phyloP scores from a whole-genome alignment of 2,797 vertebrate species.

The Mormyrops boulengeri region DNA sequence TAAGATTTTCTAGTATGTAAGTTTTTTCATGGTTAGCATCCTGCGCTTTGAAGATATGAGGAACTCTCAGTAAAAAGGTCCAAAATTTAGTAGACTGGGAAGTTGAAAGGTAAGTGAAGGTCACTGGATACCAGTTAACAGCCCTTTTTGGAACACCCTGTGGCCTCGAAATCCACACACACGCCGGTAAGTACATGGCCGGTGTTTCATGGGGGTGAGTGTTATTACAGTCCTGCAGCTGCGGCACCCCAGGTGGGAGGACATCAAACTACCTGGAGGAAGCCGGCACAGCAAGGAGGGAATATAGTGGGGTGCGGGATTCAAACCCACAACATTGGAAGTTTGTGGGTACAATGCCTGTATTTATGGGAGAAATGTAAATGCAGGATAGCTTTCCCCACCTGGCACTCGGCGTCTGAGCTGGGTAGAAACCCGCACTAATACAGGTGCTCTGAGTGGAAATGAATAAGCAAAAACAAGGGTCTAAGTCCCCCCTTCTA shows the following conservation, averaged over 20 bases:
- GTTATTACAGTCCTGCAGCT: not conserved
- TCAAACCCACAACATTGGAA: not conserved
- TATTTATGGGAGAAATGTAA: not conserved
- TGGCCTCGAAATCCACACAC: not conserved
- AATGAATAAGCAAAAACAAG: not conserved
- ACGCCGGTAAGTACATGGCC: not conserved
- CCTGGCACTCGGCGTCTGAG: not conserved
- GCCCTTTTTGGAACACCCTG: not conserved
- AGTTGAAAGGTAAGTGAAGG: not conserved
- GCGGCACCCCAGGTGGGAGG: not conserved
- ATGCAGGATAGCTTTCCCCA: not conserved
- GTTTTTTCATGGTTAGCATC: not conserved
- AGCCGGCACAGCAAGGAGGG: not conserved
- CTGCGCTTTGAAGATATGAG: not conserved
- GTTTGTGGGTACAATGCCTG: not conserved
- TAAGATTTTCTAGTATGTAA: not conserved
- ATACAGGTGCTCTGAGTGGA: not conserved
- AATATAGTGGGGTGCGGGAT: not conserved
- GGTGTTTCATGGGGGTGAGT: not conserved
- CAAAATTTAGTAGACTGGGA: not conserved
- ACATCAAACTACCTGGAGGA: not conserved
- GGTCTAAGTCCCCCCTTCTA: not conserved
- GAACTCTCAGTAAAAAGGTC: not conserved
- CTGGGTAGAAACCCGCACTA: not conserved
- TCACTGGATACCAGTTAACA: not conserved